Conservation (phyloP, 2,113 vertebrate genomes). For the Psophia crepitans region DNA sequence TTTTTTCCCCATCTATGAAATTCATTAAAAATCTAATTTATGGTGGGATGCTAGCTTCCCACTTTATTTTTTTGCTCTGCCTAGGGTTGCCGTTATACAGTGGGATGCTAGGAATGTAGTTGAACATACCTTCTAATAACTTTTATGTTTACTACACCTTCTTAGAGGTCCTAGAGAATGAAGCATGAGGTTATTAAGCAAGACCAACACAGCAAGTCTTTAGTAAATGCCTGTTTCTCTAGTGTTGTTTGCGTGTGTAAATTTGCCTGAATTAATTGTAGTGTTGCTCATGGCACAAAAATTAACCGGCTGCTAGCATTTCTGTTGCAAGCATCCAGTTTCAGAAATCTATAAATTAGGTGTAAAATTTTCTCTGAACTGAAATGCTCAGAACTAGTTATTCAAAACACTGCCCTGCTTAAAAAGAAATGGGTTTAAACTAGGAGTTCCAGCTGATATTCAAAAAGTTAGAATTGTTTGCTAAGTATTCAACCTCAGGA, state of each 20-base stretch:
- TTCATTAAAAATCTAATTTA: not conserved
- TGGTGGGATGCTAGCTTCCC: not conserved
- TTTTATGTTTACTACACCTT: not conserved
- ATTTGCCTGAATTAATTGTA: constrained; percentile 46
- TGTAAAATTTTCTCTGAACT: constrained; percentile 7
- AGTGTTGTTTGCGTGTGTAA: not conserved
- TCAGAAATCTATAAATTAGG: constrained; percentile 6
- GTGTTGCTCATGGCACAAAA: not conserved
- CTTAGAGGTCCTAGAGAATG: not conserved
- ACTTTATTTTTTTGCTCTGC: not conserved
- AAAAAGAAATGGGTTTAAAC: not conserved
- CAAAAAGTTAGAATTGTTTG: not conserved
- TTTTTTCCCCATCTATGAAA: not conserved
- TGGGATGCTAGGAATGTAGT: not conserved
- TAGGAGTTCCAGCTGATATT: not conserved
- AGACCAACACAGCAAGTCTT: not conserved
- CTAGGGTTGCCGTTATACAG: not conserved
- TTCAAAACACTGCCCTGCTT: not conserved
- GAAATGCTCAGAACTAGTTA: not conserved
- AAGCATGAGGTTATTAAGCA: not conserved
- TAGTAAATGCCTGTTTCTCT: constrained; percentile 24
- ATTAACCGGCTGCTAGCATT: not conserved
- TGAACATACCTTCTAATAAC: not conserved
- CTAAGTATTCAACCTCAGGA: not conserved
- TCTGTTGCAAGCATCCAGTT: not conserved